These are phyloP conservation scores for Tricholaema leucomelas DNA, from an alignment of 2,113 vertebrate species.

Conservation along the genomic window DNA sequence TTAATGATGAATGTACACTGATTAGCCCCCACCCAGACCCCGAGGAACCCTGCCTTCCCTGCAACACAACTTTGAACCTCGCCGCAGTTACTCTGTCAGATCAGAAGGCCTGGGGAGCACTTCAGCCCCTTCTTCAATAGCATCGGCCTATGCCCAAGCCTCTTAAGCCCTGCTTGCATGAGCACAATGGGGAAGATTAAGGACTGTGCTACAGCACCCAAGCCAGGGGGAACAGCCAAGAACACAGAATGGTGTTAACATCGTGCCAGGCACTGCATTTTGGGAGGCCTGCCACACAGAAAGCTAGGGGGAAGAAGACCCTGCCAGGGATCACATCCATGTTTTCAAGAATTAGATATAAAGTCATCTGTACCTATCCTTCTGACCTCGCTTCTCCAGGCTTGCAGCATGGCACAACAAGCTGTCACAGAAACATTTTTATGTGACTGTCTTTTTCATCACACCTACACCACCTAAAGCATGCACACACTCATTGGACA, in stretches of 20 bases:
- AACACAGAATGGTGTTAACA: background rate
- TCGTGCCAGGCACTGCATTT: background rate
- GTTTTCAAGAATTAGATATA: background rate
- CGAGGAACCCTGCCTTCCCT: background rate
- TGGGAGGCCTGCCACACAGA: background rate
- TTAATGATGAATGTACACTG: constrained; percentile 61
- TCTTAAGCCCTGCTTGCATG: background rate
- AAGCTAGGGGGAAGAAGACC: background rate
- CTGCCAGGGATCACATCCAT: background rate
- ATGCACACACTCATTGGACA: background rate
- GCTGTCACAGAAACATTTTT: background rate
- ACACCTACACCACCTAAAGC: background rate
- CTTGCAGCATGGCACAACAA: background rate
- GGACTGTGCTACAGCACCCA: background rate
- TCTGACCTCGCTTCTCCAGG: background rate
- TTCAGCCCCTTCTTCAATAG: background rate
- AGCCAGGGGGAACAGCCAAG: background rate
- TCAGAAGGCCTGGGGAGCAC: background rate
- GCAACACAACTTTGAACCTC: background rate
- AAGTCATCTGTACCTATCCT: background rate
- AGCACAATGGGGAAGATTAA: background rate
- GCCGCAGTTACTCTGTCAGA: background rate
- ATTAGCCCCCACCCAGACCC: constrained; percentile 48
- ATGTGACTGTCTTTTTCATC: background rate
- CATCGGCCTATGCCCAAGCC: background rate